These are phyloP conservation scores for Notolabrus celidotus DNA, from an alignment of 2,797 vertebrate genomes.

Conservation along the genomic window DNA sequence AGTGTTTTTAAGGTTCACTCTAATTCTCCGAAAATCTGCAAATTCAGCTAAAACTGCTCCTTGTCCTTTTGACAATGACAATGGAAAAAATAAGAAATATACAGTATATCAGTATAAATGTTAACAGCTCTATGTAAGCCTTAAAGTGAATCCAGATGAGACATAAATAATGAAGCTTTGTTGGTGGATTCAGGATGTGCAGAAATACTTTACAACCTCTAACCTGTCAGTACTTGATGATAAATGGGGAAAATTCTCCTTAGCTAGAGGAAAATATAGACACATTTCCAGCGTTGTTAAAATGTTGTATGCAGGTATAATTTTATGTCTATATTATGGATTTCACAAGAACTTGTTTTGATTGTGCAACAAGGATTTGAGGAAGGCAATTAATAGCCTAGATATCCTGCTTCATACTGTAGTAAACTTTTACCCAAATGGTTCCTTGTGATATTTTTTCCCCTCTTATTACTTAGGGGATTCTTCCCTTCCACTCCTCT, in stretches of 20 bases:
- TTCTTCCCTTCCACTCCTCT: constrained; percentile 72
- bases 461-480: constrained; percentile 64
- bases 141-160: constrained; percentile 18
- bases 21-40: too few relatives aligned
- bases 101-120: background rate
- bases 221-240: constrained; percentile 38
- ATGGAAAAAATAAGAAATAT: background rate
- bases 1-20: background rate
- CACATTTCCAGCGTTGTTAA: constrained; percentile 8
- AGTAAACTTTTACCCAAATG: constrained; percentile 65
- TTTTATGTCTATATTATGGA: constrained; percentile 33
- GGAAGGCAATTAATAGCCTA: constrained; percentile 57
- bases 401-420: constrained; percentile 39
- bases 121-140: constrained; percentile 9
- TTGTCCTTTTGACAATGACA: background rate
- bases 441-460: constrained; percentile 47
- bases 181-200: constrained; percentile 31
- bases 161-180: background rate
- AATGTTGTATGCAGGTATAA: constrained; percentile 37
- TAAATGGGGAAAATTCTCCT: constrained; percentile 24
- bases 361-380: constrained; percentile 68
- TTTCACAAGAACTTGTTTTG: constrained; percentile 69
- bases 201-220: constrained; percentile 9
- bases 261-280: constrained; percentile 10
- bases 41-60: background rate